Base-by-base conservation (phyloP, 2,113 vertebrate species). In the Rostratula benghalensis region DNA sequence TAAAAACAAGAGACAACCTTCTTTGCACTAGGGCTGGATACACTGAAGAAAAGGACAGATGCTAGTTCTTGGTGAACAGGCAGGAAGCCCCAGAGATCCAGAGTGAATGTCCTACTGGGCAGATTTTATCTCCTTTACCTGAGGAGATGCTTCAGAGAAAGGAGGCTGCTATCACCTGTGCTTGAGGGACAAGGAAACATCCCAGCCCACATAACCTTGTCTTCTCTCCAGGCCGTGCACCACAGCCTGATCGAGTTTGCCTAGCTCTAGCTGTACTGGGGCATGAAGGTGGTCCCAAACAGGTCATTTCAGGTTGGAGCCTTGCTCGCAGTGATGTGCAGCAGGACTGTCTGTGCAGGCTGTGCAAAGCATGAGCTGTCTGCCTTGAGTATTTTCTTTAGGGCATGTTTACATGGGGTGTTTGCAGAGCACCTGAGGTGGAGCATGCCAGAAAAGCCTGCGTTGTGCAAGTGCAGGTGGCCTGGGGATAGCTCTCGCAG, bases 241-340 rank as follows among this genome's bases (percentile, higher is more conserved):
- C 41, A 41, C 79, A 90, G 79, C 76, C 83, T 87, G 74, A 94
- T 90, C 86, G 13, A 35, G 94, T 92, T 63, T 89, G 50, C 94
- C 91, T 20, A 17, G 93, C 60, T 92, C 25, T 37, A 39, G 57
- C 64, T 13, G 5, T 86, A 37, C 76, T 59, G n/a, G 20, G 35
- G 50, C 64, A 43, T 4, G 9, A 67, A 59, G 61, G 48, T 46
- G 51, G 70, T 85, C 54, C 86, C 17, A 23, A 41, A 30, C 50
- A 71, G 70, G 30, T 51, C 39, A 30, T 68, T 70, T 33, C 6
- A 30, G 48, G 8, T 7, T 54, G 48, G 70, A 88, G 39, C 57
- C 39, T 90, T 53, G 56, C 92, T 91, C 0, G 0, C 45, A 17
- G 63, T 24, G 64, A 31, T 31, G 63, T 68, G 61, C 39, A n/a